phyloP scores from a whole-genome alignment of 2,797 vertebrate genomes.

The Podargus strigoides region DNA sequence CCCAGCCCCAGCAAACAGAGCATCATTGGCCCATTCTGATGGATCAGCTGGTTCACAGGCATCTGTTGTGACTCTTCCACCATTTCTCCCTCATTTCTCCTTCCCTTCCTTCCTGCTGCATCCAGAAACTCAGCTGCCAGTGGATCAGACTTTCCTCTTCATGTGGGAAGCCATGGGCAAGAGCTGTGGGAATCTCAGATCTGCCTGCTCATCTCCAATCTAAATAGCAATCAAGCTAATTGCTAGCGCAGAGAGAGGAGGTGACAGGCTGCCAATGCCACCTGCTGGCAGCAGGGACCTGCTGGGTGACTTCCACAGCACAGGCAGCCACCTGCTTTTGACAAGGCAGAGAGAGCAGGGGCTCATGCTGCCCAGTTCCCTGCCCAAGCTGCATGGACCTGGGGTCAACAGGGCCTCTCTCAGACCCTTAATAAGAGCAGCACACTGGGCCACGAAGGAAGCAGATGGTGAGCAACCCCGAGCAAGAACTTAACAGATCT shows the following conservation, averaged over 20 bases:
- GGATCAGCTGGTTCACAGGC: neutral
- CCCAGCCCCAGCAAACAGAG: neutral
- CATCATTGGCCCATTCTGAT: fast-evolving
- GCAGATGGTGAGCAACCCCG: neutral
- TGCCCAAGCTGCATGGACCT: neutral
- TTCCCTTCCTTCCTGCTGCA: neutral
- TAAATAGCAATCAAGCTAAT: neutral
- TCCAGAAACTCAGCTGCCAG: neutral
- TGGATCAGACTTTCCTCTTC: neutral
- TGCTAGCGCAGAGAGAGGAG: neutral
- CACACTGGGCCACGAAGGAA: neutral
- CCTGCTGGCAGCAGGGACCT: neutral
- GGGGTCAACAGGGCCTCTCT: neutral
- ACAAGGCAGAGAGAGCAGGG: neutral
- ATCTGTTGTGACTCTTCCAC: neutral
- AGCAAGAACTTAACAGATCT: neutral
- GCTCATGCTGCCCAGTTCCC: neutral
- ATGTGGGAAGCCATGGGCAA: neutral
- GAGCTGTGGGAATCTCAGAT: neutral
- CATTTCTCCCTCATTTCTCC: neutral
- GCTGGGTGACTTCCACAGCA: neutral
- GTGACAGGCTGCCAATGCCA: neutral
- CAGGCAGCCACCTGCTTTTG: neutral
- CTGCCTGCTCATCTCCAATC: neutral
- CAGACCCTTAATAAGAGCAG: neutral